phyloP scores from a whole-genome alignment of 1,140 invertebrate species.

The Thaumatotibia leucotreta region DNA sequence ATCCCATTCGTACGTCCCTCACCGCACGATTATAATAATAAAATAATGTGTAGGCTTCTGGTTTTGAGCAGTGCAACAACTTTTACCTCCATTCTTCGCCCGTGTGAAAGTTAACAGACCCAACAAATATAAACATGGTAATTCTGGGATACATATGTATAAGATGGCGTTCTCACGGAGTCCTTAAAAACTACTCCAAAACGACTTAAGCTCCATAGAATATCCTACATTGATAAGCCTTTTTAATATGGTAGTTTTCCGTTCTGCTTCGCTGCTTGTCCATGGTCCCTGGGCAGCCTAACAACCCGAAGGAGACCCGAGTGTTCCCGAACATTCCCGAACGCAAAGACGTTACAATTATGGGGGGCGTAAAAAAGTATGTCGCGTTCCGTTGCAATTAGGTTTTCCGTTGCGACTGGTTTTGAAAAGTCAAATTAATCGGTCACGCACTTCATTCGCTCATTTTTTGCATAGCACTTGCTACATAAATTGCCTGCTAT shows the following conservation, averaged over 20 bases:
- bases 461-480: too few relatives aligned
- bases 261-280: slow-evolving; percentile 44
- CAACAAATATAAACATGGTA: slow-evolving; percentile 6
- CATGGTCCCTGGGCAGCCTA: slow-evolving; percentile 49
- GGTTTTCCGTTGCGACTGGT: background rate
- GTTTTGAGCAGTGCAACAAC: slow-evolving; percentile 17
- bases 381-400: background rate
- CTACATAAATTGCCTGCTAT: too few relatives aligned
- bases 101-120: slow-evolving; percentile 20
- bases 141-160: slow-evolving; percentile 16
- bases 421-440: background rate
- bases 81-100: slow-evolving; percentile 19
- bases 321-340: background rate
- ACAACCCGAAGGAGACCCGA: slow-evolving; percentile 22
- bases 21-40: slow-evolving; percentile 7
- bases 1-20: slow-evolving; percentile 5
- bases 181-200: background rate
- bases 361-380: background rate
- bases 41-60: slow-evolving; percentile 18
- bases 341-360: background rate
- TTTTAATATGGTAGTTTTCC: slow-evolving; percentile 16
- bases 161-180: slow-evolving; percentile 38
- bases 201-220: background rate
- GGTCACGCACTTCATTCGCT: too few relatives aligned
- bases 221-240: slow-evolving; percentile 21